Percentiles rank a stretch among this genome's conserved stretches.
These are phyloP conservation scores for Chalcosyrphus nemorum DNA, from an alignment of 2,888 invertebrate species.

Conservation along the genomic window DNA sequence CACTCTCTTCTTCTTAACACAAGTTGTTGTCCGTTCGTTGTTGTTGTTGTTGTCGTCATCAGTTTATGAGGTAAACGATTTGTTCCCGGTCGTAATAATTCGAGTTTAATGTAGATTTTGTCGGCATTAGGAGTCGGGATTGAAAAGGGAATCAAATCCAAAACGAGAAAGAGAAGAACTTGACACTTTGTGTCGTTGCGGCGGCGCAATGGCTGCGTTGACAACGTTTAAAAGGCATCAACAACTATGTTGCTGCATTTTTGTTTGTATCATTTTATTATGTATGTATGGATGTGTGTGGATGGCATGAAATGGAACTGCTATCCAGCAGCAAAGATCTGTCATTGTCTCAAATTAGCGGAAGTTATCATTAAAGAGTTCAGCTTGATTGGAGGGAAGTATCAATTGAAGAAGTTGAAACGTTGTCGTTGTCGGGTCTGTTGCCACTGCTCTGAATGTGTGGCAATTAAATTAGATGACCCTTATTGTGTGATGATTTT, in stretches of 20 bases:
- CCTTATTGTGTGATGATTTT: constrained; percentile 60
- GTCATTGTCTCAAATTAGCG: constrained; percentile 72
- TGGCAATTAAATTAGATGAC: constrained; percentile 69
- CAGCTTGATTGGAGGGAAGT: constrained; percentile 72
- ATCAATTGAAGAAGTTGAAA: constrained; percentile 64
- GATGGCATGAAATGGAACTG: constrained; percentile 35
- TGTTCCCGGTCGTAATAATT: constrained; percentile 65
- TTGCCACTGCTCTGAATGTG: constrained; percentile 16
- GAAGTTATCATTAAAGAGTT: constrained; percentile 71
- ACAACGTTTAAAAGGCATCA: constrained; percentile 4
- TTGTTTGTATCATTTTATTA: background rate
- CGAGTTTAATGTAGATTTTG: constrained; percentile 46
- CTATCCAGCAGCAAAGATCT: constrained; percentile 46
- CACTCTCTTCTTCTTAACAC: no score
- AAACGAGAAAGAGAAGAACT: constrained; percentile 36
- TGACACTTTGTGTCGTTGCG: constrained; percentile 56
- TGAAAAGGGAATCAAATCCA: constrained; percentile 7
- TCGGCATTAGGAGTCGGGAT: constrained; percentile 22
- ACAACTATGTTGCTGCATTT: background rate
- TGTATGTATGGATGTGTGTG: no score
- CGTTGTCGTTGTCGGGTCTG: no score
- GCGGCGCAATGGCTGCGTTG: constrained; percentile 49
- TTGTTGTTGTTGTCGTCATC: constrained; percentile 24
- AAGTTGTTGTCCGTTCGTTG: background rate
- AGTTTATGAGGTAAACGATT: constrained; percentile 60